A percentile compares a stretch with the other conserved stretches of the same genome.
These are phyloP conservation scores for Ethmia dodecea DNA, from an alignment of 2,888 invertebrate genomes.

Conservation along the genomic window DNA sequence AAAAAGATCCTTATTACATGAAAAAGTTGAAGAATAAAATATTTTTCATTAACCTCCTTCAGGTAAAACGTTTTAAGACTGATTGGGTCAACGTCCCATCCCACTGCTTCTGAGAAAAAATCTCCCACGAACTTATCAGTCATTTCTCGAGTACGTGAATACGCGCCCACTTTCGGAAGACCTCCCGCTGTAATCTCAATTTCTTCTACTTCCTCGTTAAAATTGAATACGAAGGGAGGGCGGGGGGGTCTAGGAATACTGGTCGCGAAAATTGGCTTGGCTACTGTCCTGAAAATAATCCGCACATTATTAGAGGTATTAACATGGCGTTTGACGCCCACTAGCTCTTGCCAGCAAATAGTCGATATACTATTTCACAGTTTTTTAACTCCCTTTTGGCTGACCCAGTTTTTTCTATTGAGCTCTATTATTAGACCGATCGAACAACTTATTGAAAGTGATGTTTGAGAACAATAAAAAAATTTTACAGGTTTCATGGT, in stretches of 20 bases:
- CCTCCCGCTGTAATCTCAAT: neutral
- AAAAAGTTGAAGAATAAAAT: no score
- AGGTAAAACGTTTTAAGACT: no score
- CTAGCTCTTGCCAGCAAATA: slow-evolving; percentile 19
- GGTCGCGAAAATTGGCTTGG: slow-evolving; percentile 36
- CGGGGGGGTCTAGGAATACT: slow-evolving; percentile 4
- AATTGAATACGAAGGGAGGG: neutral
- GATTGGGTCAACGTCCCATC: slow-evolving; percentile 4
- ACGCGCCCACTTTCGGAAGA: neutral
- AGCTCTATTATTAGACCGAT: no score
- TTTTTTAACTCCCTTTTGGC: slow-evolving; percentile 16
- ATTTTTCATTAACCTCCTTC: no score
- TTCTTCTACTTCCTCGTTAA: neutral
- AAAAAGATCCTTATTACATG: no score
- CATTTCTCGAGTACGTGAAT: neutral
- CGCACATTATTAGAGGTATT: slow-evolving; percentile 41
- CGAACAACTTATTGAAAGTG: no score
- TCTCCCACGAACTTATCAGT: slow-evolving; percentile 1
- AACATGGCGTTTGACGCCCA: slow-evolving; percentile 29
- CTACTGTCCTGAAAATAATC: slow-evolving; percentile 35
- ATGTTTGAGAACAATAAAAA: no score
- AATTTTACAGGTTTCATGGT: no score
- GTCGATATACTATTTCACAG: slow-evolving; percentile 34
- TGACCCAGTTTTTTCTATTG: neutral
- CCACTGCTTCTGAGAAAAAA: slow-evolving; percentile 1